Conservation (phyloP, 2,797 vertebrate species). For the Chiloscyllium punctatum region DNA sequence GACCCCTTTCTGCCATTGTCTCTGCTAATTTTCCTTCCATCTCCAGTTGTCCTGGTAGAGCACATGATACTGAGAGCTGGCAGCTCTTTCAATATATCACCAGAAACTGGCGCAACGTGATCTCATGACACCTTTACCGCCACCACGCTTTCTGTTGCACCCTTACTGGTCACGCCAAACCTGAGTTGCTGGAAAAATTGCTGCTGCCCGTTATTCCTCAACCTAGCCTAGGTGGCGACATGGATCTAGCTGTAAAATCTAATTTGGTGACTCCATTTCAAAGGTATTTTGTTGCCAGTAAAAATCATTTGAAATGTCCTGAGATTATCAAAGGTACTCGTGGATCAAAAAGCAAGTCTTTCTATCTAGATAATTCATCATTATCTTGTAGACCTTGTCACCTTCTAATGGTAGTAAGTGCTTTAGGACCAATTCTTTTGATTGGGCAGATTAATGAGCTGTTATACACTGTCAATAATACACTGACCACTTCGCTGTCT, state of each 20-base stretch:
- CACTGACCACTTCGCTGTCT: neutral
- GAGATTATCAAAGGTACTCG: neutral
- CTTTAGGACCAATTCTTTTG: neutral
- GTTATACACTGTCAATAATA: neutral
- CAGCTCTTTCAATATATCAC: too few species aligned
- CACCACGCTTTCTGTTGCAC: too few species aligned
- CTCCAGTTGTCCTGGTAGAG: too few species aligned
- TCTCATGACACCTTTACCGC: neutral
- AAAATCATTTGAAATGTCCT: neutral
- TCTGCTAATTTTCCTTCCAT: too few species aligned
- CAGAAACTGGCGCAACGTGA: neutral
- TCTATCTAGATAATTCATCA: neutral
- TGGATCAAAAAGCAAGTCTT: neutral
- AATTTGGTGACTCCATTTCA: neutral
- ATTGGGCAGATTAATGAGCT: neutral
- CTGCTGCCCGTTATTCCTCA: neutral
- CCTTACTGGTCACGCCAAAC: neutral
- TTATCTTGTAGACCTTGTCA: neutral
- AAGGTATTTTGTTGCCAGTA: neutral
- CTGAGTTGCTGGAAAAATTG: neutral
- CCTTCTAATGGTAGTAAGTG: too few species aligned
- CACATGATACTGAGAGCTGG: too few species aligned
- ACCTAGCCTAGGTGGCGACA: neutral
- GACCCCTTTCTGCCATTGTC: too few species aligned
- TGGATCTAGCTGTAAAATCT: neutral